Percentiles rank a stretch among this genome's conserved stretches.
These are phyloP conservation scores for Automeris io DNA, from an alignment of 2,888 invertebrate species.

Conservation along the genomic window DNA sequence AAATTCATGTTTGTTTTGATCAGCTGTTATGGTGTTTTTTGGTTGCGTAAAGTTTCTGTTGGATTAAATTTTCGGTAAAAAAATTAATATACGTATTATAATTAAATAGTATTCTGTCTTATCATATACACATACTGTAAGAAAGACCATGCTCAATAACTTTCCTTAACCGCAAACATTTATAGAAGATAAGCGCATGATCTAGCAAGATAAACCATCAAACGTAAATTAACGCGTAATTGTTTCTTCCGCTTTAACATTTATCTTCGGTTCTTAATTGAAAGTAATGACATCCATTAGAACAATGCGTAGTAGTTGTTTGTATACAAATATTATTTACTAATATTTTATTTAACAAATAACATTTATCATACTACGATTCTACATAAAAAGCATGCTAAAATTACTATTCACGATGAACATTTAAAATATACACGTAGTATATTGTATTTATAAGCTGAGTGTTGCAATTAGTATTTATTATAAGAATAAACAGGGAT, in stretches of 20 bases:
- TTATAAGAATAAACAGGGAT: no score
- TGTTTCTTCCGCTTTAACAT: constrained; percentile 1
- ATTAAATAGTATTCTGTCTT: no score
- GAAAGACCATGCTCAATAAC: no score
- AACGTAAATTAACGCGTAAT: constrained; percentile 5
- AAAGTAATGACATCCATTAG: neutral
- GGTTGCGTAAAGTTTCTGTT: constrained; percentile 38
- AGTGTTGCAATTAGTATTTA: no score
- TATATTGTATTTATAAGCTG: no score
- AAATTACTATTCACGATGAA: neutral
- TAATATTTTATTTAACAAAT: neutral
- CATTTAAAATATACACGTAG: neutral
- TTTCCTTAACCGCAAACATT: neutral
- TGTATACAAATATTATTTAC: neutral
- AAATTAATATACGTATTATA: neutral
- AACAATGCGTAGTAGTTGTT: neutral
- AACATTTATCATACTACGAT: no score
- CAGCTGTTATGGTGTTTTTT: constrained; percentile 47
- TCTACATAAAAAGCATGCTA: neutral
- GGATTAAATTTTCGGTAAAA: constrained; percentile 13
- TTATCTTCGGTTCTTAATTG: neutral
- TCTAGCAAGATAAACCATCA: neutral
- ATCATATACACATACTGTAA: no score
- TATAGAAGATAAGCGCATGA: neutral
- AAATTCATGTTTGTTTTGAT: constrained; percentile 39